A percentile compares a stretch with the other conserved stretches of the same genome.
Conservation (phyloP, 2,888 invertebrate species). For the Tetragonisca angustula region DNA sequence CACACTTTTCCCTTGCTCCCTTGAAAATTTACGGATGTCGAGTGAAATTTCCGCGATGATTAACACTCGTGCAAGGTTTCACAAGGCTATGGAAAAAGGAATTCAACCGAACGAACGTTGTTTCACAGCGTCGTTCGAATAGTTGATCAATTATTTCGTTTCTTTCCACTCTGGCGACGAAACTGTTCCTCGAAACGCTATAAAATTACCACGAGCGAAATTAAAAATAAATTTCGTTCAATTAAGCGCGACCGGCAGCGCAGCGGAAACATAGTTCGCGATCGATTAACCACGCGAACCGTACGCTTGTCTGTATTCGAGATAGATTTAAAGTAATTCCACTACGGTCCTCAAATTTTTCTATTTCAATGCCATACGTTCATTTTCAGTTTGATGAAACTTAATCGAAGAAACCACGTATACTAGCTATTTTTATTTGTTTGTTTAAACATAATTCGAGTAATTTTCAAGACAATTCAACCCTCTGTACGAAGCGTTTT, state of each 20-base stretch:
- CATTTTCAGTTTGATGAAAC: too few species aligned
- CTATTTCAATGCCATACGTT: too few species aligned
- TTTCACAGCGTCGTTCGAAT: constrained; percentile 61
- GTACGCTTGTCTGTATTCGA: too few species aligned
- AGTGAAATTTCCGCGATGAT: background rate
- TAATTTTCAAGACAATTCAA: too few species aligned
- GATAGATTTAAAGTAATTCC: too few species aligned
- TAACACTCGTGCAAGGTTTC: background rate
- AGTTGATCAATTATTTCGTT: constrained; percentile 73
- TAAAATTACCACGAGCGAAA: background rate
- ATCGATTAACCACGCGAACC: background rate
- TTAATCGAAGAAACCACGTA: too few species aligned
- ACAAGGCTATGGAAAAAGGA: background rate
- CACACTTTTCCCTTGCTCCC: background rate
- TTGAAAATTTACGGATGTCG: background rate
- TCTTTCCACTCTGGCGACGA: constrained; percentile 26
- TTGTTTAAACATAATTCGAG: too few species aligned
- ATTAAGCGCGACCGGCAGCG: background rate
- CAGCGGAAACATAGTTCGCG: background rate
- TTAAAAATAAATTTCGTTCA: constrained; percentile 10
- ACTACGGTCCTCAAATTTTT: too few species aligned
- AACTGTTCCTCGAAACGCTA: background rate
- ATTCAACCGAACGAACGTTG: background rate
- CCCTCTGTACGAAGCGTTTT: too few species aligned
- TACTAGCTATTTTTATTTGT: too few species aligned